Base-by-base conservation (phyloP, 2,888 invertebrate genomes). In the Leptopilina drosophilae region DNA sequence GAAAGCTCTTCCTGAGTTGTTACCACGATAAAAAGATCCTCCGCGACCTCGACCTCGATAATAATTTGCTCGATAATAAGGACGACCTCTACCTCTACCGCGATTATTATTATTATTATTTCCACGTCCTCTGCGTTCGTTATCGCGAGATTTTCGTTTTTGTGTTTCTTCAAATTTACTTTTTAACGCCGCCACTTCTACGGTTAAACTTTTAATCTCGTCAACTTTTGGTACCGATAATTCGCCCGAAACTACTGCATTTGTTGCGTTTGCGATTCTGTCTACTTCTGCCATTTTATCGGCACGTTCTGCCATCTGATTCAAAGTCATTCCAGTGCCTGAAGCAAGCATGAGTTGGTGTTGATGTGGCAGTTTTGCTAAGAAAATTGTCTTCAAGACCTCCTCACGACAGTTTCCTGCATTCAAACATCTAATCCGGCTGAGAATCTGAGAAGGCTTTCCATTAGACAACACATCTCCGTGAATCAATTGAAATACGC, bases 61-160 rank as follows among this genome's bases (percentile, higher is more conserved):
- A 59, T 14, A 15, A 59, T 59, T 59, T 8, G 59, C 1, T 8
- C 59, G 59, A 59, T n/a, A 59, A 59, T 59, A 59, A 59, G 59
- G 15, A 5, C 59, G 59, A 3, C 59, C 7, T 15, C 59, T 6
- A 59, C 59, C 2, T 59, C 59, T 59, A 59, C 59, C n/a, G 59
- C 59, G 59, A 59, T 59, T 7, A 15, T 59, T 59, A 59, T 59
- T 59, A 59, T 59, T 59, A 59, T 59, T n/a, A 59, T 59, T 59
- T 59, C 59, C 59, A 8, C 59, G 59, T 59, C 59, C 59, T n/a
- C 59, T 59, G 6, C 59, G 59, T 59, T 59, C 59, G n/a, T 49
- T 59, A 6, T 59, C 59, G 15, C 59, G 14, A 4, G 59, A 59
- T 15, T 15, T 59, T 59, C 59, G 59, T 59, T 59, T 59, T 59